Evolutionary conservation across 2,113 vertebrate genomes (phyloP).

Genomic region (Trematocara macrostoma): DNA sequence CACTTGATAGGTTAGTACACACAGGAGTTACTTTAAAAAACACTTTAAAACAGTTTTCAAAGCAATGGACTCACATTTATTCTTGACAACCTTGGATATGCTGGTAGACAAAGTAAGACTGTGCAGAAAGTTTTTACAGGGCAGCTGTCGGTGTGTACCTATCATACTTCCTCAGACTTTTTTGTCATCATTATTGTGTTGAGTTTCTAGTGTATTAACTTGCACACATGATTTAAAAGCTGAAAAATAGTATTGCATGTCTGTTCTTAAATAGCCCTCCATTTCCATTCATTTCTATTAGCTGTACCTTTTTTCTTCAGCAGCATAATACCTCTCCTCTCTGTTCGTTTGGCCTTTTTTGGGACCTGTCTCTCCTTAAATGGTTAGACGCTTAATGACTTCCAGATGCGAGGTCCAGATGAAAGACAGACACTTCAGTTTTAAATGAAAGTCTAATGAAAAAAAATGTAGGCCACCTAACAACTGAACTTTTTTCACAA

Average conservation of each 20-base stretch:
- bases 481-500: constrained; percentile 12
- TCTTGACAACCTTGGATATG: background rate
- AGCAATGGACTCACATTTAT: constrained; percentile 3
- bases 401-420: constrained; percentile 66
- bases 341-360: constrained; percentile 37
- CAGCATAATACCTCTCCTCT: constrained; percentile 25
- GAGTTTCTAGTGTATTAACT: background rate
- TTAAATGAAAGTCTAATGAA: constrained; percentile 41
- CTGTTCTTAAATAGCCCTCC: background rate
- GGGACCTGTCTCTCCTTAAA: constrained; percentile 48
- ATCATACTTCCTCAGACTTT: background rate
- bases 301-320: background rate
- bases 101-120: background rate
- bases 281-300: background rate
- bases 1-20: background rate
- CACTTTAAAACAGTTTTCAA: constrained; percentile 10
- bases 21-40: background rate
- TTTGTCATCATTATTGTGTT: background rate
- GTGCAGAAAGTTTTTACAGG: background rate
- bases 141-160: background rate
- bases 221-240: background rate
- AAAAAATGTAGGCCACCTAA: constrained; percentile 32
- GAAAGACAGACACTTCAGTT: constrained; percentile 60
- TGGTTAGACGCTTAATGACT: constrained; percentile 61
- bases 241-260: background rate